phyloP scores from a whole-genome alignment of 2,113 vertebrate genomes.

The Macrotus californicus region DNA sequence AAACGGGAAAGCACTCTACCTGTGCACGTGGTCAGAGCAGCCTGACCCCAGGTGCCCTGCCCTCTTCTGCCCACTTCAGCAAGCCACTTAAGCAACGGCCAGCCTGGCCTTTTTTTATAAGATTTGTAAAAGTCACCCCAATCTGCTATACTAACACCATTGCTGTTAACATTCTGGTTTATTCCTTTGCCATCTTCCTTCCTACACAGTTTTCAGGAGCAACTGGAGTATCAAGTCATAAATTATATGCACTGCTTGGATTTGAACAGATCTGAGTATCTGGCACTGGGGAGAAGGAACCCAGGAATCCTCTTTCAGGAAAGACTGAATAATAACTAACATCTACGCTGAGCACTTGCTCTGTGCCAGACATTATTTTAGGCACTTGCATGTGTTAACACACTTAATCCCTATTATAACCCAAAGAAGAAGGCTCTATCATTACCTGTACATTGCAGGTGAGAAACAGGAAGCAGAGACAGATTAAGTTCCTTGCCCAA shows the following conservation, averaged over 20 bases:
- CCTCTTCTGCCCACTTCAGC: not conserved
- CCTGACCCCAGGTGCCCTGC: not conserved
- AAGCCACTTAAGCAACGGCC: not conserved
- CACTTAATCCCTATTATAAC: not conserved
- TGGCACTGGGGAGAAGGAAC: not conserved
- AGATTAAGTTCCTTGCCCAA: not conserved
- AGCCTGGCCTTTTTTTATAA: not conserved
- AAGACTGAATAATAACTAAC: not conserved
- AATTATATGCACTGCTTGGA: not conserved
- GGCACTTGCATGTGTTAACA: not conserved
- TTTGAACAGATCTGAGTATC: not conserved
- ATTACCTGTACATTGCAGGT: not conserved
- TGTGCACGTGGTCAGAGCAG: fast-evolving
- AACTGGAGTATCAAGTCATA: not conserved
- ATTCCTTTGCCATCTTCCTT: not conserved
- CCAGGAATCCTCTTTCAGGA: not conserved
- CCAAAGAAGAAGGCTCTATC: not conserved
- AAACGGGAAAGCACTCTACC: not conserved
- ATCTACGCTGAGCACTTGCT: not conserved
- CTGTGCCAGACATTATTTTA: not conserved
- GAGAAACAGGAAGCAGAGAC: not conserved
- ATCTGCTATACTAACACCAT: not conserved
- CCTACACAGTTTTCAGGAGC: not conserved
- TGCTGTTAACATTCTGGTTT: not conserved
- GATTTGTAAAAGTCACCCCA: not conserved